Conservation (phyloP, 2,797 vertebrate genomes). For the Novumbra hubbsi region DNA sequence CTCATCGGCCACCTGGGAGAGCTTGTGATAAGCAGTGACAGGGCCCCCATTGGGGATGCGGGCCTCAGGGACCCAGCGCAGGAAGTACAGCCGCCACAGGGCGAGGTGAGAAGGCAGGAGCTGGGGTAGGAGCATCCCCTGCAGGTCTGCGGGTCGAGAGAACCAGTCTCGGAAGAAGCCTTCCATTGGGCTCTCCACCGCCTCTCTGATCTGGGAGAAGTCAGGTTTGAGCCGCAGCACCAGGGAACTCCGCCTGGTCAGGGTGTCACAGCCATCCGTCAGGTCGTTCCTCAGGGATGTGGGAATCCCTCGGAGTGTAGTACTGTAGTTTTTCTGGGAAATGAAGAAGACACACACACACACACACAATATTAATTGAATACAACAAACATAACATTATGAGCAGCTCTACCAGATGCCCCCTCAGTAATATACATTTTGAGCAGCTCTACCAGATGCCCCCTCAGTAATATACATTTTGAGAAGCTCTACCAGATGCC, state of each 20-base stretch:
- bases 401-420: too few species aligned
- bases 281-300: constrained; percentile 80
- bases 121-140: constrained; percentile 83
- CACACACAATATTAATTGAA: neutral
- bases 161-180: constrained; percentile 86
- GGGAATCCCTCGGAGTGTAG: constrained; percentile 79
- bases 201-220: constrained; percentile 64
- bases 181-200: constrained; percentile 74
- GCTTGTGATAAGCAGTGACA: constrained; percentile 83
- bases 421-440: too few species aligned
- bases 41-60: constrained; percentile 86
- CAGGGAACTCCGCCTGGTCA: constrained; percentile 85
- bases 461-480: too few species aligned
- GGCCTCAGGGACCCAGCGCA: constrained; percentile 95
- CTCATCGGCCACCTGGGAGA: constrained; percentile 88
- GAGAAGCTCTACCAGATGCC: too few species aligned
- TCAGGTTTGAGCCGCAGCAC: constrained; percentile 78
- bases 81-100: constrained; percentile 94
- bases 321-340: constrained; percentile 87
- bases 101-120: constrained; percentile 82
- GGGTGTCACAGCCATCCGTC: constrained; percentile 68
- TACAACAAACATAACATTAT: too few species aligned
- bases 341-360: neutral
- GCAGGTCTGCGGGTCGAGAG: constrained; percentile 82
- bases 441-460: too few species aligned